phyloP scores from a whole-genome alignment of 2,888 invertebrate genomes.

The Corbicula japonica region DNA sequence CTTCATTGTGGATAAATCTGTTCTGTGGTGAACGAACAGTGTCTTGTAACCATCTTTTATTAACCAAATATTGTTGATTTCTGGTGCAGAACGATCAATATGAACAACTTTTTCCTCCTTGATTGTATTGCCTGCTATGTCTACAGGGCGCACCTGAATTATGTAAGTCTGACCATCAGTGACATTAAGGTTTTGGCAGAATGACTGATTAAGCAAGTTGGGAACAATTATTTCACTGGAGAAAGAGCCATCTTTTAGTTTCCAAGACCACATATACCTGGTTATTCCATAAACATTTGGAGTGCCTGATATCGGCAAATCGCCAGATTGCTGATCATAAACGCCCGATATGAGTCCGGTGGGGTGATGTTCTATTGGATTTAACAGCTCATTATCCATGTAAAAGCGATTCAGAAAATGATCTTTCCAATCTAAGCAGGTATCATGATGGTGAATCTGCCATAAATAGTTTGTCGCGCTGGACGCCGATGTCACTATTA shows the following conservation, averaged over 20 bases:
- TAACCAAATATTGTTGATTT: constrained; percentile 64
- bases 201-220: constrained; percentile 52
- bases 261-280: constrained; percentile 49
- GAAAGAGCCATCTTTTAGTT: constrained; percentile 18
- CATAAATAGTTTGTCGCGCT: constrained; percentile 46
- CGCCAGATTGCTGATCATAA: constrained; percentile 65
- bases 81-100: constrained; percentile 67
- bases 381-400: constrained; percentile 36
- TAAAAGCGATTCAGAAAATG: constrained; percentile 56
- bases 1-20: constrained; percentile 66
- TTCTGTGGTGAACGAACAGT: constrained; percentile 68
- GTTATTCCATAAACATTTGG: constrained; percentile 64
- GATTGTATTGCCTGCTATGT: constrained; percentile 58
- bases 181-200: constrained; percentile 41
- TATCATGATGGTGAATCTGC: constrained; percentile 58
- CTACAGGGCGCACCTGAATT: constrained; percentile 57
- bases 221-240: constrained; percentile 33
- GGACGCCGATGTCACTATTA: constrained; percentile 54
- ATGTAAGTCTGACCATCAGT: constrained; percentile 66
- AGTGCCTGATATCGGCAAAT: constrained; percentile 65
- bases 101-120: constrained; percentile 53
- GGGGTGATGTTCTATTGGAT: constrained; percentile 45
- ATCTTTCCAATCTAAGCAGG: constrained; percentile 62
- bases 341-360: constrained; percentile 48
- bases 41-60: constrained; percentile 57